These are phyloP conservation scores for Dicrurus megarhynchus DNA, from an alignment of 2,113 vertebrate species.

Conservation along the genomic window DNA sequence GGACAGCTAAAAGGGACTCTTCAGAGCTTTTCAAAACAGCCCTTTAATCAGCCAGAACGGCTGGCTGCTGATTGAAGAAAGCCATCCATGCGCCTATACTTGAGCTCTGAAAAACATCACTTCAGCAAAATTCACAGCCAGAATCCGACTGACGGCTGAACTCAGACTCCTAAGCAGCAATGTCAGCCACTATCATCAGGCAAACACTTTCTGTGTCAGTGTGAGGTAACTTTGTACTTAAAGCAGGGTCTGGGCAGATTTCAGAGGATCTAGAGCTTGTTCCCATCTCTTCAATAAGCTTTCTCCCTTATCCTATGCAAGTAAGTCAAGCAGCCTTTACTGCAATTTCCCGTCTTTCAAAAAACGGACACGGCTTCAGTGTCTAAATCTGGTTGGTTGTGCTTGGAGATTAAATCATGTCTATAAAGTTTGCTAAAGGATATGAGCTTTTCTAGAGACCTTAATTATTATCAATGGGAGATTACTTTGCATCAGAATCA, in stretches of 20 bases:
- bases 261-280: not conserved
- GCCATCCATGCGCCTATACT: not conserved
- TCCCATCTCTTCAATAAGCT: not conserved
- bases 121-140: slow-evolving; percentile 20
- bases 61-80: slow-evolving; percentile 55
- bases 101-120: slow-evolving; percentile 7
- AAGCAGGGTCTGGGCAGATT: not conserved
- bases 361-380: not conserved
- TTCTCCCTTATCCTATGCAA: not conserved
- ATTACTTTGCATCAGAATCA: not conserved
- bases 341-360: not conserved
- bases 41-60: slow-evolving; percentile 16
- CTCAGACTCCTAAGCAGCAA: not conserved
- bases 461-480: not conserved
- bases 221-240: not conserved
- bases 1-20: slow-evolving; percentile 23
- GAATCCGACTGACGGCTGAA: not conserved
- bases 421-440: not conserved
- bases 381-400: not conserved
- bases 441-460: not conserved
- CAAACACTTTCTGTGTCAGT: not conserved
- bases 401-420: not conserved
- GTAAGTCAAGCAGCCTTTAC: not conserved
- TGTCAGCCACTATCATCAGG: not conserved
- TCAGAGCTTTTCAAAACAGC: slow-evolving; percentile 18